A percentile compares a stretch with the other conserved stretches of the same genome.
These are phyloP conservation scores for Macquaria australasica DNA, from an alignment of 2,113 vertebrate species.

Conservation along the genomic window DNA sequence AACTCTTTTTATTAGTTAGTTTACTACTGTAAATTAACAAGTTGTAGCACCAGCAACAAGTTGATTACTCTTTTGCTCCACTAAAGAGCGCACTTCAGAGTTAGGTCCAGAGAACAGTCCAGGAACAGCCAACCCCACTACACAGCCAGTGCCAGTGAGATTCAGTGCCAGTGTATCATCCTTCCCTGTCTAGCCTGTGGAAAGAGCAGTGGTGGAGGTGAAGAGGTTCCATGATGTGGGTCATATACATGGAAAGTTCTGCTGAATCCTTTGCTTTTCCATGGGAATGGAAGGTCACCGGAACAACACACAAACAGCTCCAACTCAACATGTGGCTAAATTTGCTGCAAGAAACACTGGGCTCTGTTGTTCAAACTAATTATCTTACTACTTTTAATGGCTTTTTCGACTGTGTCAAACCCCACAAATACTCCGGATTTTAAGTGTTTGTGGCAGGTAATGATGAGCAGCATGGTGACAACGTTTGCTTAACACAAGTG, in stretches of 20 bases:
- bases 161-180: conserved; percentile 71
- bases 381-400: conserved; percentile 33
- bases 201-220: conserved; percentile 74
- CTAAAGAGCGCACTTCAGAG: conserved; percentile 34
- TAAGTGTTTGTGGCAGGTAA: conserved; percentile 61
- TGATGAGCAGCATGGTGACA: conserved; percentile 58
- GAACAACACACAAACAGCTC: conserved; percentile 65
- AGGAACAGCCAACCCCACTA: conserved; percentile 55
- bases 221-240: conserved; percentile 75
- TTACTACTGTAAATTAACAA: conserved; percentile 28
- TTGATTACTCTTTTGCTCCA: conserved; percentile 27
- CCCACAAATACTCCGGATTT: neutral
- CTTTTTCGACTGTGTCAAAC: conserved; percentile 50
- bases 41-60: conserved; percentile 15
- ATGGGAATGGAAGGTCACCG: conserved; percentile 73
- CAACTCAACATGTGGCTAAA: conserved; percentile 45
- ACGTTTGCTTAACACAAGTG: conserved; percentile 58
- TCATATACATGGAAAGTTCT: conserved; percentile 75
- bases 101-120: conserved; percentile 48
- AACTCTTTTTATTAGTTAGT: neutral
- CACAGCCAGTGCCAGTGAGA: conserved; percentile 49
- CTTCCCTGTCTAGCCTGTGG: conserved; percentile 70
- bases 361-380: conserved; percentile 59
- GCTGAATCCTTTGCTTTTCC: conserved; percentile 69
- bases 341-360: conserved; percentile 48